Conservation (phyloP, 64 coral and sea anemone genomes). For the Exaiptasia diaphana region DNA sequence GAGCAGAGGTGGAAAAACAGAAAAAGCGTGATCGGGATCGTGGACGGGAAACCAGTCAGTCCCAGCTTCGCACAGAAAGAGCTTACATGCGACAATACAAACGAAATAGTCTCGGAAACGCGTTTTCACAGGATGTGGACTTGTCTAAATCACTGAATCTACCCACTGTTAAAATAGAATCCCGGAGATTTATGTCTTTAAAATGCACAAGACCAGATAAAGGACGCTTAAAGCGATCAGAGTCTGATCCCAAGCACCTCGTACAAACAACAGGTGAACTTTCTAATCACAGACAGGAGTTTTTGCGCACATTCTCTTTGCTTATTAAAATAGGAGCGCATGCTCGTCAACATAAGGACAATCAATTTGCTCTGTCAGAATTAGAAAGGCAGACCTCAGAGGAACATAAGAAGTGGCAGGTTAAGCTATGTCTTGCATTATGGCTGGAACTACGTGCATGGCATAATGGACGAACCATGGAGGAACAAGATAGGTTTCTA, state of each 20-base stretch:
- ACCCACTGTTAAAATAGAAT: slow-evolving; percentile 80
- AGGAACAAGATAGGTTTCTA: slow-evolving; percentile 74
- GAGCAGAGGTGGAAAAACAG: slow-evolving; percentile 50
- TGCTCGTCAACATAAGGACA: slow-evolving; percentile 73
- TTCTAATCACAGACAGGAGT: slow-evolving; percentile 52
- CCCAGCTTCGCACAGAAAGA: slow-evolving; percentile 50
- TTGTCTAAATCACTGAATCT: slow-evolving; percentile 50
- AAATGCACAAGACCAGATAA: slow-evolving; percentile 43
- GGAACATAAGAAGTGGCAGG: slow-evolving; percentile 78
- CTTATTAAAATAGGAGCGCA: slow-evolving; percentile 76
- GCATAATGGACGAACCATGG: slow-evolving; percentile 71
- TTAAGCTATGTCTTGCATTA: slow-evolving; percentile 71
- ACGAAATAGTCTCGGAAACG: slow-evolving; percentile 53
- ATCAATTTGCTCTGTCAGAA: slow-evolving; percentile 19
- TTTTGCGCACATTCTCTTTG: slow-evolving; percentile 80
- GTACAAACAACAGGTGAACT: not conserved
- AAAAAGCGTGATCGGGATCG: slow-evolving; percentile 43
- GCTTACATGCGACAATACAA: slow-evolving; percentile 74
- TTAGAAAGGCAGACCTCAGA: slow-evolving; percentile 74
- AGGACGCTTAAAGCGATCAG: slow-evolving; percentile 29
- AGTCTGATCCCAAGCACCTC: slow-evolving; percentile 40
- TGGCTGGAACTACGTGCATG: slow-evolving; percentile 95
- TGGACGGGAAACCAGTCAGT: slow-evolving; percentile 25
- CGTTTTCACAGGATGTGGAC: not conserved
- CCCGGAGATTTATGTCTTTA: slow-evolving; percentile 70